phyloP scores from a whole-genome alignment of 2,797 vertebrate genomes.

The Typhlichthys eigenmanni region DNA sequence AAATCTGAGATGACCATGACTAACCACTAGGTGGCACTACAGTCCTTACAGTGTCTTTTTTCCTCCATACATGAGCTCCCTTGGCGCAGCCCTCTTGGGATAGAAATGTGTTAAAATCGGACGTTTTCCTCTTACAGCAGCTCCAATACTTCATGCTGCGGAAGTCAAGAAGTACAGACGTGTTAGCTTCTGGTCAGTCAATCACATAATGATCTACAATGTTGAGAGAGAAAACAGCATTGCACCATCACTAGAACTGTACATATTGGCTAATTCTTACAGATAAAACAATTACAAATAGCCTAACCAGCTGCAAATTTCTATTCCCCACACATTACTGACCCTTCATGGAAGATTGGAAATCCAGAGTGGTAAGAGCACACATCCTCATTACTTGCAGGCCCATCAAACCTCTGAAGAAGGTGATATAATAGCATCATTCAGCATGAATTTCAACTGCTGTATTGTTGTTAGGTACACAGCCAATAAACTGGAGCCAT shows the following conservation, averaged over 20 bases:
- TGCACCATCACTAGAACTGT: too few relatives aligned
- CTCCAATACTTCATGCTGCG: constrained; percentile 98
- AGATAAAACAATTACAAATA: too few relatives aligned
- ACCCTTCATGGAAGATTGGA: constrained; percentile 83
- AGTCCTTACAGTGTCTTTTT: constrained; percentile 83
- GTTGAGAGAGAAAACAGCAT: not conserved
- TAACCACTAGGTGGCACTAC: constrained; percentile 56
- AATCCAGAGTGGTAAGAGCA: constrained; percentile 89
- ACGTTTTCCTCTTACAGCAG: constrained; percentile 98
- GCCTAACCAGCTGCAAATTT: too few relatives aligned
- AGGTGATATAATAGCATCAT: not conserved
- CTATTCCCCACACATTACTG: constrained; percentile 22
- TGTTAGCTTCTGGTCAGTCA: constrained; percentile 27
- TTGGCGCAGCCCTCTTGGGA: constrained; percentile 91
- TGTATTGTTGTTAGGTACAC: too few relatives aligned
- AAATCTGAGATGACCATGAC: not conserved
- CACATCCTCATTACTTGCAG: constrained; percentile 81
- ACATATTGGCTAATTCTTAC: too few relatives aligned
- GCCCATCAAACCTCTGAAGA: constrained; percentile 74
- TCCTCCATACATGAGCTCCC: constrained; percentile 89
- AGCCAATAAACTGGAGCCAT: too few relatives aligned
- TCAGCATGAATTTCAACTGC: too few relatives aligned
- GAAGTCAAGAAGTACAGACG: constrained; percentile 27
- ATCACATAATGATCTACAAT: constrained; percentile 23
- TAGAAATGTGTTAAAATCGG: constrained; percentile 97